Evolutionary conservation across 2,888 invertebrate genomes (phyloP).

Genomic region (Ectropis crepuscularia): DNA sequence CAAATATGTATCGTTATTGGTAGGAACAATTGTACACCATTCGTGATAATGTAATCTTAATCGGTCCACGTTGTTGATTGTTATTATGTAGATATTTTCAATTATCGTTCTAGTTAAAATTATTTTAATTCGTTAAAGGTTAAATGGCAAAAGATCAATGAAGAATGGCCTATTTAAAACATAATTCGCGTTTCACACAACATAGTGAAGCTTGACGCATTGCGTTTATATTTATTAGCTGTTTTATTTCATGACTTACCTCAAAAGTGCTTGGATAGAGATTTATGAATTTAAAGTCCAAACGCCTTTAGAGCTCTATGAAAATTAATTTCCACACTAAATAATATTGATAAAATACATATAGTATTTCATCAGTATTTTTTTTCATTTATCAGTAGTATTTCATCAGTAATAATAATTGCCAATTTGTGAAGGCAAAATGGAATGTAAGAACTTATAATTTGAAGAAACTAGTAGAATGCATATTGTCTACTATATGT

Average conservation of each 20-base stretch:
- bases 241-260: too few species aligned
- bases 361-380: too few species aligned
- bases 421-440: not conserved
- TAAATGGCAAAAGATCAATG: not conserved
- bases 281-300: too few species aligned
- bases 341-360: too few species aligned
- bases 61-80: not conserved
- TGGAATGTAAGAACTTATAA: not conserved
- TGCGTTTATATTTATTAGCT: too few species aligned
- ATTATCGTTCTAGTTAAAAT: conserved; percentile 3
- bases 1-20: too few species aligned
- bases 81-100: not conserved
- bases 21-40: too few species aligned
- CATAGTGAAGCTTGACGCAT: not conserved
- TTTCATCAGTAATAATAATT: too few species aligned
- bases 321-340: too few species aligned
- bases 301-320: too few species aligned
- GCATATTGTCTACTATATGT: not conserved
- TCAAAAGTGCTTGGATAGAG: too few species aligned
- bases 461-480: not conserved
- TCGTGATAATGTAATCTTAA: too few species aligned
- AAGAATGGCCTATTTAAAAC: not conserved
- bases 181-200: not conserved
- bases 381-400: not conserved
- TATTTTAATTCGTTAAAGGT: not conserved